Conservation (phyloP, 2,797 vertebrate species). For the Gadopsis bispinosus region DNA sequence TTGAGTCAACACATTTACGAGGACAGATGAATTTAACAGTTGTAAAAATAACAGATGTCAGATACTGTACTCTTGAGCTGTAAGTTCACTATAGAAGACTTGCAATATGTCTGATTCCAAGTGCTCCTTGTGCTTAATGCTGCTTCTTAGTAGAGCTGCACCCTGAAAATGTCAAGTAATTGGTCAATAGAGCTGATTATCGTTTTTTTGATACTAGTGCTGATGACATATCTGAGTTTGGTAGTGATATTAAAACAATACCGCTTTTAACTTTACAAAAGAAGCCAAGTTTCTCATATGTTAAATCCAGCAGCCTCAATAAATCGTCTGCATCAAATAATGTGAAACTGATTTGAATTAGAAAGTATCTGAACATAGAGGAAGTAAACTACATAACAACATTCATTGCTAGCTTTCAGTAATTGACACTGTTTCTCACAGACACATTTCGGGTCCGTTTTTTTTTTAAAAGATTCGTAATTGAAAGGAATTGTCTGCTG, state of each 20-base stretch:
- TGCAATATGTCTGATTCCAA: background rate
- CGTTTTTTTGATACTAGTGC: background rate
- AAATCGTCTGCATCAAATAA: no score
- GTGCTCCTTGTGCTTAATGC: background rate
- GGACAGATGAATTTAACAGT: conserved; percentile 19
- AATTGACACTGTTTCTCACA: background rate
- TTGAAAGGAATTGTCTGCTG: background rate
- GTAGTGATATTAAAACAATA: background rate
- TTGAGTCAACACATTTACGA: conserved; percentile 36
- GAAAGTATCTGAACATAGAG: no score
- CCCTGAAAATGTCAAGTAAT: conserved; percentile 3
- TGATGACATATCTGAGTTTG: background rate
- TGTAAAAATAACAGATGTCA: conserved; percentile 29
- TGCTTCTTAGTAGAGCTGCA: conserved; percentile 6
- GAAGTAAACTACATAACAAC: no score
- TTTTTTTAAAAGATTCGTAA: background rate
- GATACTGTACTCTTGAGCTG: background rate
- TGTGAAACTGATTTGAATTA: no score
- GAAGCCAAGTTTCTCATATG: background rate
- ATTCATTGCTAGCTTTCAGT: background rate
- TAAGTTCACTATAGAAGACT: background rate
- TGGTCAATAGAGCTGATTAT: background rate
- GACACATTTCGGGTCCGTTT: background rate
- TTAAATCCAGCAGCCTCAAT: no score
- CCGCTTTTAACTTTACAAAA: background rate